Evolutionary conservation across 2,888 invertebrate genomes (phyloP).

Genomic region (Gastrophysa polygoni): DNA sequence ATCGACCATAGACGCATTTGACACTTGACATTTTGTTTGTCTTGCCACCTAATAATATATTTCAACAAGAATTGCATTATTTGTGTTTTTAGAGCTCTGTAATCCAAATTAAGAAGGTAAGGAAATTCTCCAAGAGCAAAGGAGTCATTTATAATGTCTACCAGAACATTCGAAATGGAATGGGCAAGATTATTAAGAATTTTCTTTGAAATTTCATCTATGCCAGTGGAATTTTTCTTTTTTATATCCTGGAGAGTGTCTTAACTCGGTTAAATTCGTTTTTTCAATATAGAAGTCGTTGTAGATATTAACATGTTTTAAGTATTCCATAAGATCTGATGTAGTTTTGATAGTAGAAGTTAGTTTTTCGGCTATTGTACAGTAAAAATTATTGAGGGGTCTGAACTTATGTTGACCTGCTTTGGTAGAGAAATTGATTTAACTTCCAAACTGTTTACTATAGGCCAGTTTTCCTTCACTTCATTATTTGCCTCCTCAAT

Average conservation of each 20-base stretch:
- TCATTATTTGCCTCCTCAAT: not conserved
- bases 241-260: not conserved
- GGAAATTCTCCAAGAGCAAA: slow-evolving; percentile 2
- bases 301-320: not conserved
- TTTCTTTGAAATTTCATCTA: slow-evolving; percentile 6
- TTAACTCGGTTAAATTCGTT: not conserved
- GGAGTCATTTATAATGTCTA: not conserved
- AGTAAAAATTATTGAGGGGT: not conserved
- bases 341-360: not conserved
- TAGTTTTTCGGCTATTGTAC: not conserved
- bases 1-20: too few species aligned
- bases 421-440: not conserved
- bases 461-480: not conserved
- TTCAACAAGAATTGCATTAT: too few species aligned
- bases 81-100: too few species aligned
- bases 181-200: not conserved
- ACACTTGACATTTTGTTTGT: too few species aligned
- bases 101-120: too few species aligned
- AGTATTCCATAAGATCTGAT: not conserved
- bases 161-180: not conserved
- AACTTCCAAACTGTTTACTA: not conserved
- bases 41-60: too few species aligned
- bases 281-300: not conserved
- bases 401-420: not conserved
- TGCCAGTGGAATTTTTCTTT: not conserved